Percentiles rank a stretch among this genome's conserved stretches.
Evolutionary conservation across 2,113 vertebrate species (phyloP).

Genomic region (Mus spicilegus): DNA sequence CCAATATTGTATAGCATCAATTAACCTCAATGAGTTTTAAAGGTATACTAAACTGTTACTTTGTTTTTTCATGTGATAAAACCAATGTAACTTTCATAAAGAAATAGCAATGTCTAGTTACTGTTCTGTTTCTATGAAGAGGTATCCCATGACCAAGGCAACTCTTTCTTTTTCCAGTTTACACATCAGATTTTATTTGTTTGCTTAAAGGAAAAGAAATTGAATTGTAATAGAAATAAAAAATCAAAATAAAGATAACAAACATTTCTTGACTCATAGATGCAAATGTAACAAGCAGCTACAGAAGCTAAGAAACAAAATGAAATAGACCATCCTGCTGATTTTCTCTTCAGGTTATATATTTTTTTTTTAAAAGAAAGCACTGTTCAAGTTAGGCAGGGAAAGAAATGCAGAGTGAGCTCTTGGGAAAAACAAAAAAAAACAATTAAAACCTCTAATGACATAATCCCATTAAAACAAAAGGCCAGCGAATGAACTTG

Average conservation of each 20-base stretch:
- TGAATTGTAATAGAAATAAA: conserved; percentile 47
- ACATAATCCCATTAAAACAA: conserved; percentile 29
- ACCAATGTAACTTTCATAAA: background rate
- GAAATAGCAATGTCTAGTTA: background rate
- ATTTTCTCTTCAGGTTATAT: conserved; percentile 37
- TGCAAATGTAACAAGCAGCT: background rate
- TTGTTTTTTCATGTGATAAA: conserved; percentile 15
- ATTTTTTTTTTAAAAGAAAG: background rate
- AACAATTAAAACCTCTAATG: background rate
- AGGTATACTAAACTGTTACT: background rate
- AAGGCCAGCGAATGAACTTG: conserved; percentile 35
- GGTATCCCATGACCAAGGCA: background rate
- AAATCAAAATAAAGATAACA: conserved; percentile 39
- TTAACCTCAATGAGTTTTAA: conserved; percentile 41
- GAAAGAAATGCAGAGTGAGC: conserved; percentile 11
- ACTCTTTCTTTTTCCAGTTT: background rate
- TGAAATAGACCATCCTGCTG: background rate
- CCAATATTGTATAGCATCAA: background rate
- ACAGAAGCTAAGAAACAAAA: background rate
- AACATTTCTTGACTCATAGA: conserved; percentile 29
- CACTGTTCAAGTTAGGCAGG: background rate
- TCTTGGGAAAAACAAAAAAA: background rate
- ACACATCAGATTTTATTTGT: conserved; percentile 38
- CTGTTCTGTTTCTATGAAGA: background rate
- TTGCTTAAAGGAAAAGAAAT: conserved; percentile 51